A percentile compares a stretch with the other conserved stretches of the same genome.
Evolutionary conservation across 1,140 invertebrate genomes (phyloP).

Genomic region (Anthonomus grandis): DNA sequence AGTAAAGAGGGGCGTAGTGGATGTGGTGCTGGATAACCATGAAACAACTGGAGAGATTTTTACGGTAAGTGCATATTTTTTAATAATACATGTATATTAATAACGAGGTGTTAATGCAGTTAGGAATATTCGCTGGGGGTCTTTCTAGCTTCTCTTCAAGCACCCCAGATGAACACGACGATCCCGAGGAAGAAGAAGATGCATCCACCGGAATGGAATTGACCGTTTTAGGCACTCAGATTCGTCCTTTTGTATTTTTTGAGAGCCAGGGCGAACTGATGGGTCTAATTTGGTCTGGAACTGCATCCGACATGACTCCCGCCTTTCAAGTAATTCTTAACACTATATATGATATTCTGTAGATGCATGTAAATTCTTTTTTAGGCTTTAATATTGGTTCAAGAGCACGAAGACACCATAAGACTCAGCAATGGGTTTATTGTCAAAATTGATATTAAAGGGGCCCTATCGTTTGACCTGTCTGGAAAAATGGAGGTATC

Average conservation of each 20-base stretch:
- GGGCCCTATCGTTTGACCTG: conserved; percentile 77
- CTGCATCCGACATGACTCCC: conserved; percentile 75
- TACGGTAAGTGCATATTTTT: conserved; percentile 43
- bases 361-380: conserved; percentile 1
- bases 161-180: conserved; percentile 49
- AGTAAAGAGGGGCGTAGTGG: conserved; percentile 71
- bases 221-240: conserved; percentile 69
- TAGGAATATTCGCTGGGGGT: conserved; percentile 80
- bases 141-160: conserved; percentile 64
- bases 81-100: not conserved
- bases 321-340: conserved; percentile 65
- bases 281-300: conserved; percentile 86
- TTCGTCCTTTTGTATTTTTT: conserved; percentile 84
- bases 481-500: conserved; percentile 81
- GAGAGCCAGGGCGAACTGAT: conserved; percentile 80
- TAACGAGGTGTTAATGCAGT: conserved; percentile 24
- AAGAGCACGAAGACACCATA: conserved; percentile 69
- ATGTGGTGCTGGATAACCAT: conserved; percentile 62
- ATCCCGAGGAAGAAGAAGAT: conserved; percentile 56
- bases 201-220: conserved; percentile 84
- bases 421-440: conserved; percentile 72
- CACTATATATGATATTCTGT: not conserved
- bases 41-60: conserved; percentile 53
- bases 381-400: conserved; percentile 67
- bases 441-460: conserved; percentile 65